Conservation (phyloP, 2,113 vertebrate species). For the Perognathus longimembris region DNA sequence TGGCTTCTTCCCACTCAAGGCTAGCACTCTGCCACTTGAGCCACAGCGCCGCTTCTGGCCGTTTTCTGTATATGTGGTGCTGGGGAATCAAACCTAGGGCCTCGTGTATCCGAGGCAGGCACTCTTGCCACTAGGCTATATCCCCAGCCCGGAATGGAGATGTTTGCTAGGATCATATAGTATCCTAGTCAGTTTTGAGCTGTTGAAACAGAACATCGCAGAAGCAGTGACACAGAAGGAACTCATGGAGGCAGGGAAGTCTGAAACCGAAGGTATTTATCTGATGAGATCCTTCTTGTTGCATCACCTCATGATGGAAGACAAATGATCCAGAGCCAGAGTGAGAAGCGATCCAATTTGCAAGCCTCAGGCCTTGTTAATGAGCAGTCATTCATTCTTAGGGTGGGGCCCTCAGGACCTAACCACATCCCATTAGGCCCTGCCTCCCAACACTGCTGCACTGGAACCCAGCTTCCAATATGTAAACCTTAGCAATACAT, state of each 20-base stretch:
- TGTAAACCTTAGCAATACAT: neutral
- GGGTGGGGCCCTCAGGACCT: too few species aligned
- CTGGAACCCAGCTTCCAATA: neutral
- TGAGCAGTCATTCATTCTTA: neutral
- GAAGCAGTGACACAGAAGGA: neutral
- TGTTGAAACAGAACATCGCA: neutral
- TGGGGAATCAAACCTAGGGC: too few species aligned
- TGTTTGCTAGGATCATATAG: neutral
- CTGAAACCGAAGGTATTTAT: neutral
- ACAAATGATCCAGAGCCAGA: neutral
- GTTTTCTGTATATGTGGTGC: too few species aligned
- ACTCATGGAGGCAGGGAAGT: neutral
- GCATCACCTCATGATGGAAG: neutral
- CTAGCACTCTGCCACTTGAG: too few species aligned
- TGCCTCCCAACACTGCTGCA: neutral
- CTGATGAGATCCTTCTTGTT: neutral
- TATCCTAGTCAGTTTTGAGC: neutral
- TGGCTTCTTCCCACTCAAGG: too few species aligned
- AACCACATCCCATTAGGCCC: neutral
- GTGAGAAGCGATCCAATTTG: neutral
- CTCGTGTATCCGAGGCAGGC: too few species aligned
- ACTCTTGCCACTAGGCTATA: too few species aligned
- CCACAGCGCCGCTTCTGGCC: too few species aligned
- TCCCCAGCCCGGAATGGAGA: too few species aligned
- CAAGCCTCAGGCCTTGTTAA: too few species aligned